Percentiles rank a stretch among this genome's conserved stretches.
These are phyloP conservation scores for Eubasilissa splendida DNA, from an alignment of 2,888 invertebrate species.

Conservation along the genomic window DNA sequence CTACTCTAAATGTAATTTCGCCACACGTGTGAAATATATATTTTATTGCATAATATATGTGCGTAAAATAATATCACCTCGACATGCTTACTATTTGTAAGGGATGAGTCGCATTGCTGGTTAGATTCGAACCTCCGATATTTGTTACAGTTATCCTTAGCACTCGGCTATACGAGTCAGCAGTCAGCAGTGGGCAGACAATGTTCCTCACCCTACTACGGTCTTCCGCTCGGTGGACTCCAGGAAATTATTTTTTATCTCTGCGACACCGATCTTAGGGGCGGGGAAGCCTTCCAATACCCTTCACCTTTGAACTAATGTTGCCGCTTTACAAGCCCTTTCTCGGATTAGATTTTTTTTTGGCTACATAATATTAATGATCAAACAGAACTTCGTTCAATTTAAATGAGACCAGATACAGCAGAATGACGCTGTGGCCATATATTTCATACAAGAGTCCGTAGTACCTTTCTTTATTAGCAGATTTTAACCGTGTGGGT, in stretches of 20 bases:
- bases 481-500: too few relatives aligned
- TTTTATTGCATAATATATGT: too few relatives aligned
- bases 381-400: neutral
- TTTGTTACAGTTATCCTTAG: too few relatives aligned
- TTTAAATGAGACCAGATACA: neutral
- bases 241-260: constrained; percentile 46
- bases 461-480: too few relatives aligned
- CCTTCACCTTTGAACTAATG: constrained; percentile 23
- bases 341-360: neutral
- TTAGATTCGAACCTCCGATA: too few relatives aligned
- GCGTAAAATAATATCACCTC: too few relatives aligned
- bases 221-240: constrained; percentile 17
- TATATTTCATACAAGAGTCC: too few relatives aligned
- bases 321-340: constrained; percentile 29
- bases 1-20: too few relatives aligned
- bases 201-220: constrained; percentile 6
- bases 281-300: neutral
- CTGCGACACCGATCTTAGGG: constrained; percentile 34
- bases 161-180: neutral
- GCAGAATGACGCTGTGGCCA: too few relatives aligned
- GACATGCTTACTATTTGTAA: too few relatives aligned
- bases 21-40: too few relatives aligned
- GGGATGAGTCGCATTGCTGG: too few relatives aligned
- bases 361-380: neutral
- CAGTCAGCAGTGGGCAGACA: neutral